Percentiles rank a stretch among this genome's conserved stretches.
These are phyloP conservation scores for Matsumurasca onukii DNA, from an alignment of 1,140 invertebrate genomes.

Conservation along the genomic window DNA sequence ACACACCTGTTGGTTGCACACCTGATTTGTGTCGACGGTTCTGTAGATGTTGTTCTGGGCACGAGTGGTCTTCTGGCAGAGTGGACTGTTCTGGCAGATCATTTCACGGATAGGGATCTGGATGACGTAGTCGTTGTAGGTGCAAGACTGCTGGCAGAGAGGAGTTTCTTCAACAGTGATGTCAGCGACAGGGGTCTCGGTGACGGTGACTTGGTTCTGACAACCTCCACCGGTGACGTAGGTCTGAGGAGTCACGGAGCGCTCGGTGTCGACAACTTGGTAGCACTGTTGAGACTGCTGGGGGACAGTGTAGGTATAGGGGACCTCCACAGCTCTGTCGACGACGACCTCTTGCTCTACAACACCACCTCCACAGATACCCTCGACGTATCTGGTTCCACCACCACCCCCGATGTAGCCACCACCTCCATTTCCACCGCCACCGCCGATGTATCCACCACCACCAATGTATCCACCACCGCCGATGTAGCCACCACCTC, in stretches of 20 bases:
- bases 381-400: neutral
- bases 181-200: neutral
- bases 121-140: conserved; percentile 10
- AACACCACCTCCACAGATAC: neutral
- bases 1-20: neutral
- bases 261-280: neutral
- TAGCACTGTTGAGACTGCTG: conserved; percentile 7
- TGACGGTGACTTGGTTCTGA: neutral
- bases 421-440: too few species aligned
- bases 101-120: conserved; percentile 15
- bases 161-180: neutral
- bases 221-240: neutral
- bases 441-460: too few species aligned
- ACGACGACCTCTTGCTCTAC: neutral
- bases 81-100: neutral
- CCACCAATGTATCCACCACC: too few species aligned
- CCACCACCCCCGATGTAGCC: too few species aligned
- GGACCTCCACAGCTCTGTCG: neutral
- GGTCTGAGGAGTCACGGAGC: neutral
- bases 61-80: conserved; percentile 5
- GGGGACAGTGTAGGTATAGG: neutral
- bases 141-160: conserved; percentile 16
- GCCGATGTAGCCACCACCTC: too few species aligned
- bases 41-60: conserved; percentile 1
- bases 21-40: neutral